Evolutionary conservation across 2,888 invertebrate genomes (phyloP).

Genomic region (Tridacna crocea): DNA sequence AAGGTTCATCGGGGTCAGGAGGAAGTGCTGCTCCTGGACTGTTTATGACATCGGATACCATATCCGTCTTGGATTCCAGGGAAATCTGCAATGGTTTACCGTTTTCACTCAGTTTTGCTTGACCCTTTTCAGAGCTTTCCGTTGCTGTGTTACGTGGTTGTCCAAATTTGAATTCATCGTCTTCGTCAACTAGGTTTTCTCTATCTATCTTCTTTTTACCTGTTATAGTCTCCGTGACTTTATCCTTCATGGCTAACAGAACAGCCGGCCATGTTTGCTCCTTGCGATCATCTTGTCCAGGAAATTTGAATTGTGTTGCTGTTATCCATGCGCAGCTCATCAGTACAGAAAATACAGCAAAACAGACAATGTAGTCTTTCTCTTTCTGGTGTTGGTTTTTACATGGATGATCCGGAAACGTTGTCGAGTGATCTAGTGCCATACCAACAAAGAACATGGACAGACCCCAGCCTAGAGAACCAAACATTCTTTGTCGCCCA

Average conservation of each 20-base stretch:
- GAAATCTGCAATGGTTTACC: constrained; percentile 86
- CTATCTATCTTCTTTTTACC: constrained; percentile 71
- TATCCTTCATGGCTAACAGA: constrained; percentile 77
- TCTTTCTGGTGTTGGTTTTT: constrained; percentile 92
- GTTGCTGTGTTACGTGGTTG: constrained; percentile 35
- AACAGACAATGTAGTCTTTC: constrained; percentile 99
- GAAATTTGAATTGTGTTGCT: constrained; percentile 92
- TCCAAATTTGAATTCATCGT: constrained; percentile 70
- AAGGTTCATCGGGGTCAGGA: constrained; percentile 72
- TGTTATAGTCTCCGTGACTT: constrained; percentile 72
- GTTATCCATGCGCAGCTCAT: constrained; percentile 97
- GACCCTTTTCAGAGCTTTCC: neutral
- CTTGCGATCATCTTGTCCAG: constrained; percentile 68
- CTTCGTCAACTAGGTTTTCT: constrained; percentile 73
- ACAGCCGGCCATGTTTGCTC: constrained; percentile 76
- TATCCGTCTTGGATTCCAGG: constrained; percentile 72
- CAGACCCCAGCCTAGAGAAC: constrained; percentile 98
- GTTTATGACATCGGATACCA: constrained; percentile 78
- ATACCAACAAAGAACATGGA: constrained; percentile 98
- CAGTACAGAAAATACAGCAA: constrained; percentile 97
- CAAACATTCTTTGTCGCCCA: constrained; percentile 99
- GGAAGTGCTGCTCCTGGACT: constrained; percentile 63
- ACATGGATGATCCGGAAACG: constrained; percentile 97
- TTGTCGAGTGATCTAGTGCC: constrained; percentile 95
- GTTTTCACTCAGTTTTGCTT: constrained; percentile 47